Conservation (phyloP, 2,888 invertebrate species). For the Chrysodeixis includens region DNA sequence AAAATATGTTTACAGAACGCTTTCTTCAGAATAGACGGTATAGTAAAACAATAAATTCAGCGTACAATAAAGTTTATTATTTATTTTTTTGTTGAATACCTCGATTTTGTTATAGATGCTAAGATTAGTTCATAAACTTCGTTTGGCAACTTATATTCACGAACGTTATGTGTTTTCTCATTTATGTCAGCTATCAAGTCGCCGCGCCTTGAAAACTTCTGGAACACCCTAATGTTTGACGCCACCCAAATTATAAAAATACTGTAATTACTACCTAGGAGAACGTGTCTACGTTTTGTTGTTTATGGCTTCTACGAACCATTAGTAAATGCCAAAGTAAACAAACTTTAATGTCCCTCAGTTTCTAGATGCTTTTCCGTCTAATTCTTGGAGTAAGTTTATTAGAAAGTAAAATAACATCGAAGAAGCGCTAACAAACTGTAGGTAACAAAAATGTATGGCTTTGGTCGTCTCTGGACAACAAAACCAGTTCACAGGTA, state of each 20-base stretch:
- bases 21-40: constrained; percentile 19
- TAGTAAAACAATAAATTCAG: not conserved
- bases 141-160: not conserved
- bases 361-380: not conserved
- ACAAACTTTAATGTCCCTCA: not conserved
- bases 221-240: constrained; percentile 13
- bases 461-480: constrained; percentile 11
- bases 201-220: constrained; percentile 1
- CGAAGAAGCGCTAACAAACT: not conserved
- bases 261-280: constrained; percentile 26
- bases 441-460: constrained; percentile 15
- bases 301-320: constrained; percentile 25
- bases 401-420: not conserved
- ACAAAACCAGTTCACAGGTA: constrained; percentile 47
- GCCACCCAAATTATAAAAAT: constrained; percentile 18
- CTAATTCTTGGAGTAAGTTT: not conserved
- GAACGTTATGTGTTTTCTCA: not conserved
- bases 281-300: constrained; percentile 18
- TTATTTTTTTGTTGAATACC: not conserved
- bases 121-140: not conserved
- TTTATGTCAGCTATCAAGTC: constrained; percentile 16
- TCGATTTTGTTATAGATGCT: not conserved
- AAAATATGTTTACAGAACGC: not conserved
- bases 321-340: not conserved
- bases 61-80: not conserved